A percentile compares a stretch with the other conserved stretches of the same genome.
These are phyloP conservation scores for Plemyria rubiginata DNA, from an alignment of 2,888 invertebrate species.

Conservation along the genomic window DNA sequence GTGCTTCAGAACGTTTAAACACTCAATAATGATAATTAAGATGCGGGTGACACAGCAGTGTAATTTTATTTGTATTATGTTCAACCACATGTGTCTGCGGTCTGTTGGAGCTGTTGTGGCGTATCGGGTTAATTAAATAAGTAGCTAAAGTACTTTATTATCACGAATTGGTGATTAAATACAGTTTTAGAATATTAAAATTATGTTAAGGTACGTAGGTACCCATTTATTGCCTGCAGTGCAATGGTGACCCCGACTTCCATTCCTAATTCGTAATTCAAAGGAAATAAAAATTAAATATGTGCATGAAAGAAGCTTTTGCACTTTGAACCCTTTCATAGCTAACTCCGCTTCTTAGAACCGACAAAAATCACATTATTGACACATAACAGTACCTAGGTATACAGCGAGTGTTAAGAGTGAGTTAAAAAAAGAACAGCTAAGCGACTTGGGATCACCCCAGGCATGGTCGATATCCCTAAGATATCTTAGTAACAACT, in stretches of 20 bases:
- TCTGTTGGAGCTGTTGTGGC: constrained; percentile 7
- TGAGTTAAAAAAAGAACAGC: no score
- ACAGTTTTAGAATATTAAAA: neutral
- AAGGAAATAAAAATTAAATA: no score
- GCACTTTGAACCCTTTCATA: no score
- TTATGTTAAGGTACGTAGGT: neutral
- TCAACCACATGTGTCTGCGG: constrained; percentile 29
- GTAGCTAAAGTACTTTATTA: neutral
- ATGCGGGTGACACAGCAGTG: constrained; percentile 26
- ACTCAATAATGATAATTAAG: constrained; percentile 25
- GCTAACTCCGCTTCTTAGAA: neutral
- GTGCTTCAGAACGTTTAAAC: constrained; percentile 10
- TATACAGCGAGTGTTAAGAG: no score
- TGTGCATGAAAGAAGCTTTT: no score
- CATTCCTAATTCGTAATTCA: no score
- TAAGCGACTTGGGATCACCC: no score
- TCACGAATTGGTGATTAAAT: neutral
- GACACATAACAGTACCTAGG: no score
- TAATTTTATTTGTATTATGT: constrained; percentile 28
- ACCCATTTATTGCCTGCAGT: neutral
- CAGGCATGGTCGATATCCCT: no score
- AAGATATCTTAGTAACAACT: no score
- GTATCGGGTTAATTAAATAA: constrained; percentile 15
- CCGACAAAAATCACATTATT: neutral
- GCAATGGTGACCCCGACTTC: neutral